phyloP scores from a whole-genome alignment of 2,888 invertebrate species.

The Polyommatus icarus region DNA sequence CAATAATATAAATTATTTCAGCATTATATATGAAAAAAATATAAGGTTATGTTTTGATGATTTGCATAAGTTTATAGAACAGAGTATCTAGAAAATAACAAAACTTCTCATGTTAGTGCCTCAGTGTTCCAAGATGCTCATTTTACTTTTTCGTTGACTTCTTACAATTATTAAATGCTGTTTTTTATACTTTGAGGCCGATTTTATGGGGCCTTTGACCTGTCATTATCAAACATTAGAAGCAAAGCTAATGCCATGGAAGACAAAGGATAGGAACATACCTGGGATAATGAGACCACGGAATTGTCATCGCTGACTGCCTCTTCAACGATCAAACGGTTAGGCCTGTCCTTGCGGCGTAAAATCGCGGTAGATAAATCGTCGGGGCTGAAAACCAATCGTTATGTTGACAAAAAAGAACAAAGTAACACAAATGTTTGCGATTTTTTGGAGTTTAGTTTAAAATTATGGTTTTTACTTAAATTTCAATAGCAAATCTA shows the following conservation, averaged over 20 bases:
- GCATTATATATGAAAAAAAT: background rate
- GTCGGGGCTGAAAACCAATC: conserved; percentile 81
- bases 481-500: background rate
- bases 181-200: background rate
- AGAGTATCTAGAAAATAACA: background rate
- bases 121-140: background rate
- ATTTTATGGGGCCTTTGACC: conserved; percentile 7
- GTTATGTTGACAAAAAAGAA: conserved; percentile 21
- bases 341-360: conserved; percentile 98
- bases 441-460: background rate
- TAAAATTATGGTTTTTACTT: background rate
- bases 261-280: conserved; percentile 54
- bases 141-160: background rate
- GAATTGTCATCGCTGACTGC: conserved; percentile 99
- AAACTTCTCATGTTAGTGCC: background rate
- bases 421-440: background rate
- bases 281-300: conserved; percentile 97
- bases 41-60: conserved; percentile 8
- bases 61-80: background rate
- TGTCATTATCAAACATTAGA: background rate
- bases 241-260: background rate
- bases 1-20: background rate
- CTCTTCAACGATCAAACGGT: conserved; percentile 98
- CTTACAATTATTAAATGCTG: background rate
- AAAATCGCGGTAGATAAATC: conserved; percentile 99